Base-by-base conservation (phyloP, 2,797 vertebrate genomes). In the Lacerta viridis region DNA sequence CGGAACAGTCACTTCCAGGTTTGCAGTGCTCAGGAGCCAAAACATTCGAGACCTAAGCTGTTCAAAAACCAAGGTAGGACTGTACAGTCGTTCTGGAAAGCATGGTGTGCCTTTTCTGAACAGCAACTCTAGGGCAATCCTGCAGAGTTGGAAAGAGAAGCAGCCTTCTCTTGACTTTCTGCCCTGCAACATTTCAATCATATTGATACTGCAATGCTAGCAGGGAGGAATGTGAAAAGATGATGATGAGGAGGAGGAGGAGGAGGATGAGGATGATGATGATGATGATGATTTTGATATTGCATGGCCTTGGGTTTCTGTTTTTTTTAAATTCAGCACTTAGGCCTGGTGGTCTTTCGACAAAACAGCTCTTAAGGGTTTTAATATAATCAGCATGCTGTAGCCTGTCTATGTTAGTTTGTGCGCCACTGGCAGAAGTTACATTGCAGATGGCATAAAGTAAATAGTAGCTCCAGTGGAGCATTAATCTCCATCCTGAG, bases 401-500 rank as follows among this genome's bases (percentile, higher is more conserved):
- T 9, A 0, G 7, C 71, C 88, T 76, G 43, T 85, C 75, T 39
- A 0, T 46, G n/a, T 27, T 10, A 91, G 81, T 77, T 84, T 64
- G 4, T 39, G 25, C 81, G 66, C 88, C 50, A 4, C 78, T 64
- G 55, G 85, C 36, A 68, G 66, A 46, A 76, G 85, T 75, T 9
- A 0, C 3, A 2, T 84, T 0, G 76, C 89, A 94, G 27, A 1
- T 3, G 4, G 77, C 33, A 36, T 75, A 66, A 85, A 88, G 80
- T 83, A 94, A 94, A 93, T 64, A 84, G 15, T 25, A 27, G 69
- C 36, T 75, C 6, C 0, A 11, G 90, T 59, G 55, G 46, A 76
- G 39, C 50, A 18, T 2, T 90, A 91, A 87, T 95, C 93, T 91
- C 84, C 29, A 6, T 25, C 81, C 46, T 50, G 84, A 84, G 81